phyloP scores from a whole-genome alignment of 1,140 invertebrate species.

The Leptopilina boulardi region DNA sequence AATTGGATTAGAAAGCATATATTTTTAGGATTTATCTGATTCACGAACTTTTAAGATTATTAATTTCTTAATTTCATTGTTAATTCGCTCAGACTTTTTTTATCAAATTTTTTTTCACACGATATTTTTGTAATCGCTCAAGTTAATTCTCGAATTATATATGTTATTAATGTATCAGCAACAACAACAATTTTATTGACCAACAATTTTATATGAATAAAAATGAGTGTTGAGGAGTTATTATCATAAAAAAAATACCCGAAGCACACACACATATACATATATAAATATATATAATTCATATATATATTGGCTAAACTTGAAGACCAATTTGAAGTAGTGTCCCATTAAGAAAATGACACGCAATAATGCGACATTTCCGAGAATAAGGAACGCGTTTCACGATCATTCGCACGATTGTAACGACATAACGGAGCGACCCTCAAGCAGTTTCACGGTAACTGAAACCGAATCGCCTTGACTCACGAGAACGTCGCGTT shows the following conservation, averaged over 20 bases:
- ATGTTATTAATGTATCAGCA: neutral
- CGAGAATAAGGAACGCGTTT: slow-evolving; percentile 48
- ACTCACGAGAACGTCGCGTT: slow-evolving; percentile 20
- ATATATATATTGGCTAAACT: slow-evolving; percentile 15
- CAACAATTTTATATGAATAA: neutral
- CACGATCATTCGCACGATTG: slow-evolving; percentile 47
- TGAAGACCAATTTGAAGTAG: neutral
- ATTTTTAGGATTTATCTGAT: too few species aligned
- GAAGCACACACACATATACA: neutral
- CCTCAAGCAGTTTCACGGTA: slow-evolving; percentile 21
- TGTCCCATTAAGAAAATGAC: slow-evolving; percentile 22
- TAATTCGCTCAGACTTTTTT: neutral
- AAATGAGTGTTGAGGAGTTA: slow-evolving; percentile 12
- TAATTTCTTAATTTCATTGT: neutral
- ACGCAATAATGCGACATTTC: slow-evolving; percentile 38
- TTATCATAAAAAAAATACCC: slow-evolving; percentile 42
- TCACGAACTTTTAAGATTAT: too few species aligned
- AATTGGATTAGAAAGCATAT: too few species aligned
- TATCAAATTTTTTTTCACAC: neutral
- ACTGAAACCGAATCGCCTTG: slow-evolving; percentile 8
- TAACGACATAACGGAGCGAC: slow-evolving; percentile 55
- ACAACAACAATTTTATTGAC: neutral
- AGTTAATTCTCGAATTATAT: slow-evolving; percentile 10
- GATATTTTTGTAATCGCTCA: neutral
- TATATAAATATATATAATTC: too few species aligned